These are phyloP conservation scores for Spatula versicolor DNA, from an alignment of 2,797 vertebrate genomes.

Conservation along the genomic window DNA sequence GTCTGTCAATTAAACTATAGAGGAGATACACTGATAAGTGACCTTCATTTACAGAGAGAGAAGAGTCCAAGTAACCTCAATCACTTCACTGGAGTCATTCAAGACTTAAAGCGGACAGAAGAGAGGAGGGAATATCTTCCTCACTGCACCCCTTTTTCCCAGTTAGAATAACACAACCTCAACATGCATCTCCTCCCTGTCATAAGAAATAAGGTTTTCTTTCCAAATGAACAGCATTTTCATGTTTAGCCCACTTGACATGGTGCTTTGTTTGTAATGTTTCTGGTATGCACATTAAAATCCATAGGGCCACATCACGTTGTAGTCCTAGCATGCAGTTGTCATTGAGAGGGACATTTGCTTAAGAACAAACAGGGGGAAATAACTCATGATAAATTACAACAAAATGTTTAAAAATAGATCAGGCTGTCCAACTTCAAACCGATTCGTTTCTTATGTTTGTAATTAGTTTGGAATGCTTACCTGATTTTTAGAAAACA, in stretches of 20 bases:
- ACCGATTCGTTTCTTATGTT: not conserved
- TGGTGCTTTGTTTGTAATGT: not conserved
- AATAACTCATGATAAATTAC: not conserved
- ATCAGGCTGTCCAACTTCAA: not conserved
- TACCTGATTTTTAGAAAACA: not conserved
- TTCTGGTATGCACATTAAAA: not conserved
- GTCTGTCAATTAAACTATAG: slow-evolving; percentile 16
- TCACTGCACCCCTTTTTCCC: not conserved
- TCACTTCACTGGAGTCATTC: slow-evolving; percentile 27
- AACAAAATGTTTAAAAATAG: not conserved
- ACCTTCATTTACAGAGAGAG: not conserved
- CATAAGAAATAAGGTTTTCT: not conserved
- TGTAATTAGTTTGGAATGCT: not conserved
- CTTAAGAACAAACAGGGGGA: not conserved
- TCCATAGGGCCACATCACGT: not conserved
- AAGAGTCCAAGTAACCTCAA: slow-evolving; percentile 20
- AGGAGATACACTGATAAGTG: not conserved
- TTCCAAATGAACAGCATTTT: not conserved
- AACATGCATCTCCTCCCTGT: not conserved
- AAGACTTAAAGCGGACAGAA: slow-evolving; percentile 32
- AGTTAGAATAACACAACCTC: not conserved
- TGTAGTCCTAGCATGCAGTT: not conserved
- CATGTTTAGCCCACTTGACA: not conserved
- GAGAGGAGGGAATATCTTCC: not conserved
- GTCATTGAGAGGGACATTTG: not conserved